Conservation (phyloP, 2,797 vertebrate species). For the Falco naumanni region DNA sequence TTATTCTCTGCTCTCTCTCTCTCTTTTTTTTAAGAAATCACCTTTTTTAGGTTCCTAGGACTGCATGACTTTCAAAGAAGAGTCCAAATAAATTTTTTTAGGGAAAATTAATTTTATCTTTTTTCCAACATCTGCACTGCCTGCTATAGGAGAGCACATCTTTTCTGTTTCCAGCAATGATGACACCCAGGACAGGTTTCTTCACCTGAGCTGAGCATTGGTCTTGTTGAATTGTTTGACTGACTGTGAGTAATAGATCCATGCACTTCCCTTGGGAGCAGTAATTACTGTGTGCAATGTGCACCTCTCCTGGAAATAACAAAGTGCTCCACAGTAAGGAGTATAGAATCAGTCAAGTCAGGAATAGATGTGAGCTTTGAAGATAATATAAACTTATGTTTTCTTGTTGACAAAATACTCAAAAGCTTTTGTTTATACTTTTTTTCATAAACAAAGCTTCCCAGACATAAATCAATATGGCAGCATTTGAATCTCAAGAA, state of each 20-base stretch:
- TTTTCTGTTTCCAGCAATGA: background rate
- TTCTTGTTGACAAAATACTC: constrained; percentile 74
- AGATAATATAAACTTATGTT: constrained; percentile 60
- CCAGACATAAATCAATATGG: constrained; percentile 71
- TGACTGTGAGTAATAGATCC: constrained; percentile 12
- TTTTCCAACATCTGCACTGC: background rate
- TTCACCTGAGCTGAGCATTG: background rate
- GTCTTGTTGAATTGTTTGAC: constrained; percentile 3
- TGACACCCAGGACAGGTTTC: background rate
- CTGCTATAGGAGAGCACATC: background rate
- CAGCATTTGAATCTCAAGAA: constrained; percentile 52
- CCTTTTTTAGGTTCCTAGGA: background rate
- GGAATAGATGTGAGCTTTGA: constrained; percentile 57
- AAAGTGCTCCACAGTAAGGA: constrained; percentile 42
- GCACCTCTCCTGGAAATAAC: constrained; percentile 13
- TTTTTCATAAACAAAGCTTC: constrained; percentile 61
- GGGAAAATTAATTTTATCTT: background rate
- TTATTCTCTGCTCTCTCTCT: background rate
- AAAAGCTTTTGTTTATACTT: constrained; percentile 67
- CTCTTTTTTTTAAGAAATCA: background rate
- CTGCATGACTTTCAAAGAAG: constrained; percentile 1
- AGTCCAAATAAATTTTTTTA: constrained; percentile 25
- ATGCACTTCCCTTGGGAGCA: constrained; percentile 1
- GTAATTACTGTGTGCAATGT: constrained; percentile 34
- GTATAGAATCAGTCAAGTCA: constrained; percentile 19